phyloP scores from a whole-genome alignment of 2,888 invertebrate genomes.

The Smittia aterrima region DNA sequence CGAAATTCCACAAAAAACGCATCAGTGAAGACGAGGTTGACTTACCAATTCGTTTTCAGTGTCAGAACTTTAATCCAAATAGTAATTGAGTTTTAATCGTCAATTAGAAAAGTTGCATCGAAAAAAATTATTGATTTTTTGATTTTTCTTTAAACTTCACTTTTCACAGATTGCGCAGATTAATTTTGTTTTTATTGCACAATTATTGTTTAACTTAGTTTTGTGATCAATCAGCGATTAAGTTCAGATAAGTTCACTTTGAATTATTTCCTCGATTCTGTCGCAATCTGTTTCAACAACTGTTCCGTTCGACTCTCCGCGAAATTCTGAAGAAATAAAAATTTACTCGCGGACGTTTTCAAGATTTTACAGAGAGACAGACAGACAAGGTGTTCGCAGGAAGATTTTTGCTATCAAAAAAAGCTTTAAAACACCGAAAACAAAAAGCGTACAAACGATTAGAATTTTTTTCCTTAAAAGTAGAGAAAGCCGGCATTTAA shows the following conservation, averaged over 20 bases:
- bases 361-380: neutral
- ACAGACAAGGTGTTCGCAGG: neutral
- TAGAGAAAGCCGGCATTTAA: neutral
- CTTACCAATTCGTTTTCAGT: neutral
- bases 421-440: neutral
- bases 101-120: constrained; percentile 12
- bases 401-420: neutral
- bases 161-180: neutral
- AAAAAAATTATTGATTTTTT: constrained; percentile 17
- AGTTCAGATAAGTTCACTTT: neutral
- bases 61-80: neutral
- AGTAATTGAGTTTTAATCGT: neutral
- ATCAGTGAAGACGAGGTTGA: neutral
- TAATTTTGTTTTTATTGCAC: neutral
- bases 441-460: constrained; percentile 18
- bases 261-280: neutral
- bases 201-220: neutral
- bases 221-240: neutral
- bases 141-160: neutral
- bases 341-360: neutral
- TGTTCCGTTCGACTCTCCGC: neutral
- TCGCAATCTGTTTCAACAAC: neutral
- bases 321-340: no score
- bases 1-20: no score
- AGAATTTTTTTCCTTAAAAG: neutral